Evolutionary conservation across 2,113 vertebrate genomes (phyloP), one percentile per base, ranked within the genome.

Genomic region (Corvus hawaiiensis): DNA sequence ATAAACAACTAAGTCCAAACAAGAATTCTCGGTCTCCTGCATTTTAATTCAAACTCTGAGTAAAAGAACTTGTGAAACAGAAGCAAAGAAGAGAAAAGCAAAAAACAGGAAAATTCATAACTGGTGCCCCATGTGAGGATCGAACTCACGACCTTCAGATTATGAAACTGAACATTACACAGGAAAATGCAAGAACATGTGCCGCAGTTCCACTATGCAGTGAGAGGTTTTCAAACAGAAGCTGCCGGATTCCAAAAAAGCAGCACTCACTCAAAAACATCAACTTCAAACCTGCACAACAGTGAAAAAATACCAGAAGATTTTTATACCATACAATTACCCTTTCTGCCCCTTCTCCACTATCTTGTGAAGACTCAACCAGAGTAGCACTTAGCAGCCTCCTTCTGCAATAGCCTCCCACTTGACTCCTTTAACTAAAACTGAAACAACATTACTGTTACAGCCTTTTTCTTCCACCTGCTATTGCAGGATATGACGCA

Each of bases 121-220:
- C 16, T 43, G 41, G 41, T 98, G 98, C 98, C 98, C 98, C 98
- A 98, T 98, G 98, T 98, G 98, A 98, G 98, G 98, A 69, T 98
- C 98, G 98, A 98, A 98, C 98, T 98, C 98, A 98, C 98, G 98
- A 98, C 98, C 98, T 98, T 98, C 98, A 98, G 98, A 98, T 98
- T 98, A 98, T 98, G 98, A 98, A 98, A 98, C 98, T 98, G 98
- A 69, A 79, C 46, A 55, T 69, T 46, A 86, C 48, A 66, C 12
- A 55, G 71, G 10, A 74, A 87, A 82, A 88, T 5, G 10, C 32
- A 68, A 39, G 49, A 43, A 83, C 13, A 32, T 51, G 76, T 44
- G 35, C 68, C 49, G 41, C 55, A 30, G 30, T 20, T 28, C 30
- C 56, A 24, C 28, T 52, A 51, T 11, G 23, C 26, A 62, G 12